phyloP scores from a whole-genome alignment of 2,888 invertebrate species.

The Helicoverpa assulta region DNA sequence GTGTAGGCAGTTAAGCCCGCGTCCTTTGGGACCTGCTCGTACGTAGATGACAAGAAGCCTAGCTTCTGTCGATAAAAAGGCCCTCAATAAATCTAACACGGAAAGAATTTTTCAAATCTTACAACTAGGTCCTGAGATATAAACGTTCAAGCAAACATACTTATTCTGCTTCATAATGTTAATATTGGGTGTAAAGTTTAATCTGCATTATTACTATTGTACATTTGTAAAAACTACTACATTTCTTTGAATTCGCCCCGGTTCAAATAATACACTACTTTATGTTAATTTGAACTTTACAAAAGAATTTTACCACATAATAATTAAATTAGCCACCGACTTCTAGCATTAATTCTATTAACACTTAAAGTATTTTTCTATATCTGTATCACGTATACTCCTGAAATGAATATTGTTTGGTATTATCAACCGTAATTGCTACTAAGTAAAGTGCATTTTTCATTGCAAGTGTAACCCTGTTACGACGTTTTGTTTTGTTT shows the following conservation, averaged over 20 bases:
- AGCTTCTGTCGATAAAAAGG: no score
- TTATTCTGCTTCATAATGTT: no score
- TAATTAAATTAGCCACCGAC: not conserved
- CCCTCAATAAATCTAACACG: not conserved
- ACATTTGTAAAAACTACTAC: not conserved
- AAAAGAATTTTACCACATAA: constrained; percentile 4
- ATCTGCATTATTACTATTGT: not conserved
- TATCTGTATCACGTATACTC: not conserved
- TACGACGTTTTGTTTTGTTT: constrained; percentile 6
- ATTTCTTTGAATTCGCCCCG: not conserved
- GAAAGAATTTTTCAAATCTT: no score
- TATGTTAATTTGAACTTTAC: not conserved
- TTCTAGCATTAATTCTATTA: constrained; percentile 12
- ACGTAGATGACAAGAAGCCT: no score
- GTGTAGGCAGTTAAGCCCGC: no score
- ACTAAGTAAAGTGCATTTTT: not conserved
- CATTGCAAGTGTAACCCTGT: not conserved
- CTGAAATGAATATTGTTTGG: not conserved
- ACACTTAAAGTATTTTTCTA: not conserved
- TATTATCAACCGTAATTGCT: not conserved
- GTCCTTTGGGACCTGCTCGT: no score
- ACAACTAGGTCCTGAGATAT: no score
- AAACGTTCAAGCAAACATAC: no score
- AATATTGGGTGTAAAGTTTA: no score
- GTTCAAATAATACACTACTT: not conserved